Evolutionary conservation across 2,797 vertebrate species (phyloP).

Genomic region (Clangula hyemalis): DNA sequence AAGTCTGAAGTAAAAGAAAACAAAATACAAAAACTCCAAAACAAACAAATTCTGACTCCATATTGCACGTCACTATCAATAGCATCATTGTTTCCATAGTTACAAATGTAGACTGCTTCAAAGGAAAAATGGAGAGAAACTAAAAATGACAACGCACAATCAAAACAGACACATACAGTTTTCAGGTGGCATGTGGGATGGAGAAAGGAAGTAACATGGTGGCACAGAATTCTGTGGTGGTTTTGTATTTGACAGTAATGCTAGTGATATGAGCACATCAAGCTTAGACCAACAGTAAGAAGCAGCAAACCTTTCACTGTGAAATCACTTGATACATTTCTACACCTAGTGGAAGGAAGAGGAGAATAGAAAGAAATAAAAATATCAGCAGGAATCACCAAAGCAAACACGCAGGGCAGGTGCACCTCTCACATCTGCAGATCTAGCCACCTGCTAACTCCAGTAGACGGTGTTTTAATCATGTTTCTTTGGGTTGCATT

Average conservation of each 20-base stretch:
- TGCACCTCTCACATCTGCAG: not conserved
- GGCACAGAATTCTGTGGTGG: not conserved
- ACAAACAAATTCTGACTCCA: slow-evolving; percentile 13
- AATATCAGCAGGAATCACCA: not conserved
- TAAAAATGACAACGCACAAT: slow-evolving; percentile 62
- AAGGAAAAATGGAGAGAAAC: slow-evolving; percentile 39
- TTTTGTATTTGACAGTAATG: slow-evolving; percentile 25
- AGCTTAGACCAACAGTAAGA: not conserved
- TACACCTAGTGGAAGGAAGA: slow-evolving; percentile 52
- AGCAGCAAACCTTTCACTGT: not conserved
- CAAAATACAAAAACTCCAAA: slow-evolving; percentile 35
- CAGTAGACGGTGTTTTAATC: not conserved
- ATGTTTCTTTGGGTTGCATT: not conserved
- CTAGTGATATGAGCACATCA: not conserved
- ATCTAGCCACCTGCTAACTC: not conserved
- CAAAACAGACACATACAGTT: slow-evolving; percentile 23
- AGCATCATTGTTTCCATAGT: slow-evolving; percentile 70
- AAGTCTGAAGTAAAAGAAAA: slow-evolving; percentile 5
- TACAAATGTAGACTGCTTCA: slow-evolving; percentile 53
- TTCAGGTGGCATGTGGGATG: not conserved
- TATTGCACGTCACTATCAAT: slow-evolving; percentile 37
- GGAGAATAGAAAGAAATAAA: slow-evolving; percentile 1
- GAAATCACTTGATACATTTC: slow-evolving; percentile 9
- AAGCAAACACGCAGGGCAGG: not conserved
- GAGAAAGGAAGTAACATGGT: slow-evolving; percentile 7